phyloP scores from a whole-genome alignment of 2,113 vertebrate species.

The Cynocephalus volans region DNA sequence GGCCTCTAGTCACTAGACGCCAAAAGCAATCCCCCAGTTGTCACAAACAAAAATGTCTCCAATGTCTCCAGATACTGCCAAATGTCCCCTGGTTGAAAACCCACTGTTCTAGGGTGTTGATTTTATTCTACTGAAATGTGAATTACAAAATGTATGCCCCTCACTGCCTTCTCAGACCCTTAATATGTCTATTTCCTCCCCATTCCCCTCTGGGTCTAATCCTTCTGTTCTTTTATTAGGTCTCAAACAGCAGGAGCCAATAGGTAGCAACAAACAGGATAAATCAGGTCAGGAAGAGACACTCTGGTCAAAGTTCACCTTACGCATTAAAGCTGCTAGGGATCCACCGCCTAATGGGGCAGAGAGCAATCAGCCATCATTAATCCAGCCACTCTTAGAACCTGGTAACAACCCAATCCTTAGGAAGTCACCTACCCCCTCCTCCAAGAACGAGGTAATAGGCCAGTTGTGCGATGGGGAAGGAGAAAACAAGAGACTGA shows the following conservation, averaged over 20 bases:
- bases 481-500: background rate
- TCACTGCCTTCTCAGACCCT: background rate
- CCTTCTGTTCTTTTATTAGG: constrained; percentile 36
- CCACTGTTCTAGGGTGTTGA: background rate
- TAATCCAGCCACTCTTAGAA: background rate
- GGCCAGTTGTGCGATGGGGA: background rate
- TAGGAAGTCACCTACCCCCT: background rate
- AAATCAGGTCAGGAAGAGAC: constrained; percentile 65
- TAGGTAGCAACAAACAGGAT: background rate
- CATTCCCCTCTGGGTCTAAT: background rate
- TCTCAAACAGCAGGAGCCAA: constrained; percentile 24
- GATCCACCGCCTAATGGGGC: background rate
- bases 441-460: background rate
- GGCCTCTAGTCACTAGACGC: background rate
- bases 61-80: constrained; percentile 35
- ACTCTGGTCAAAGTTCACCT: constrained; percentile 67
- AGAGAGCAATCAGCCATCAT: background rate
- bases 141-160: constrained; percentile 18
- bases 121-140: constrained; percentile 31
- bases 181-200: background rate
- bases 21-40: background rate
- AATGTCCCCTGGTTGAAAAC: constrained; percentile 49
- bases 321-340: constrained; percentile 9
- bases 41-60: constrained; percentile 39
- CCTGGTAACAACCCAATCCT: background rate